Conservation (phyloP, 2,888 invertebrate species). For the Pedicia rivosa region DNA sequence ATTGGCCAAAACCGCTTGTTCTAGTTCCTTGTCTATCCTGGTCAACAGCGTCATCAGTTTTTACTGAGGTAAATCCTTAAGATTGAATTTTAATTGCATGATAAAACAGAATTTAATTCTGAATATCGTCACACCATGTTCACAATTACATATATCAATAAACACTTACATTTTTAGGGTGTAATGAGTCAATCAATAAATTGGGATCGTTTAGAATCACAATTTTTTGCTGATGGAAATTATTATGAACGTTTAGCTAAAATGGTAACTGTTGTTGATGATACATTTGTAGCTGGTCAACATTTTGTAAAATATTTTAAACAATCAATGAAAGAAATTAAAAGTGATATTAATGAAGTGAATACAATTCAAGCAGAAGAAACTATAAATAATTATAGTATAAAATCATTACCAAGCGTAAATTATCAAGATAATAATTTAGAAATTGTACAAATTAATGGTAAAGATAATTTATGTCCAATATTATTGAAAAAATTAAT, state of each 20-base stretch:
- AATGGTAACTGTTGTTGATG: slow-evolving; percentile 67
- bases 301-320: slow-evolving; percentile 52
- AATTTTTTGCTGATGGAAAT: slow-evolving; percentile 65
- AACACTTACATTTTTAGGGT: slow-evolving; percentile 46
- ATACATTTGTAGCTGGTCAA: slow-evolving; percentile 54
- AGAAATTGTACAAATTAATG: slow-evolving; percentile 24
- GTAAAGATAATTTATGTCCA: slow-evolving; percentile 25
- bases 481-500: slow-evolving; percentile 32
- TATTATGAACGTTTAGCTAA: slow-evolving; percentile 75
- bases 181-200: slow-evolving; percentile 91
- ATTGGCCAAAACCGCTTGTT: slow-evolving; percentile 87
- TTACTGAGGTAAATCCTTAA: slow-evolving; percentile 73
- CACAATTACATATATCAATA: no score
- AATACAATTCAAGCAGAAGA: slow-evolving; percentile 11
- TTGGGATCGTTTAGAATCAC: slow-evolving; percentile 80
- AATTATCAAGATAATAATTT: no score
- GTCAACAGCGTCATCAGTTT: slow-evolving; percentile 93
- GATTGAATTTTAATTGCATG: no score
- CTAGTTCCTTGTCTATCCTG: slow-evolving; percentile 93
- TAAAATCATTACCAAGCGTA: no score
- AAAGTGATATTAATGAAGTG: slow-evolving; percentile 24
- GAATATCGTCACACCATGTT: no score
- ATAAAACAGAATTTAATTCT: no score
- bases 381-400: slow-evolving; percentile 13
- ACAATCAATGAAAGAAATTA: slow-evolving; percentile 32